Evolutionary conservation across 2,888 invertebrate genomes (phyloP).

Genomic region (Disparrhopalites patrizii): DNA sequence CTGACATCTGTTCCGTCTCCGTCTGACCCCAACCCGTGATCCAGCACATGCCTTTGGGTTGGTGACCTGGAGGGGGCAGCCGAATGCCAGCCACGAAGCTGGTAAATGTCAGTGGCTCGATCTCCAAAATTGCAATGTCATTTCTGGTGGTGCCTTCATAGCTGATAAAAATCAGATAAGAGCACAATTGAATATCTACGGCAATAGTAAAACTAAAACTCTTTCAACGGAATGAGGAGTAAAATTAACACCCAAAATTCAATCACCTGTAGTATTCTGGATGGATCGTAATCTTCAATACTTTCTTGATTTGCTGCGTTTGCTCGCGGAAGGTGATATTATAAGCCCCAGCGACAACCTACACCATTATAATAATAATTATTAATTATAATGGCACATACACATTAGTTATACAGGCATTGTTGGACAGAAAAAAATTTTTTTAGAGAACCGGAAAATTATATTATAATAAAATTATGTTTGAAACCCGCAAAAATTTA

Average conservation of each 20-base stretch:
- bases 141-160: conserved; percentile 6
- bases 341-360: conserved; percentile 21
- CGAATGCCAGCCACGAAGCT: not conserved
- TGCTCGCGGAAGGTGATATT: not conserved
- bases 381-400: no score
- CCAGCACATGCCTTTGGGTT: conserved; percentile 7
- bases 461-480: no score
- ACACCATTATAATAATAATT: not conserved
- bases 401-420: no score
- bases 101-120: not conserved
- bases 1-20: conserved; percentile 2
- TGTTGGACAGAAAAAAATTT: no score
- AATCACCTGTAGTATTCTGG: conserved; percentile 9
- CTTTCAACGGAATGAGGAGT: no score
- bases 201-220: no score
- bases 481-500: no score
- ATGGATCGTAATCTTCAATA: conserved; percentile 4
- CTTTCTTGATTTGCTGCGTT: conserved; percentile 9
- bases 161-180: not conserved
- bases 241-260: no score
- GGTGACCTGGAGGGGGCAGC: conserved; percentile 11
- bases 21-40: conserved; percentile 31
- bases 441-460: no score
- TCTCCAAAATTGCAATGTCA: conserved; percentile 17
- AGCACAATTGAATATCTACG: no score